Evolutionary conservation across 2,113 vertebrate species (phyloP), one percentile per base, ranked within the genome.

Genomic region (Corvus moneduloides): DNA sequence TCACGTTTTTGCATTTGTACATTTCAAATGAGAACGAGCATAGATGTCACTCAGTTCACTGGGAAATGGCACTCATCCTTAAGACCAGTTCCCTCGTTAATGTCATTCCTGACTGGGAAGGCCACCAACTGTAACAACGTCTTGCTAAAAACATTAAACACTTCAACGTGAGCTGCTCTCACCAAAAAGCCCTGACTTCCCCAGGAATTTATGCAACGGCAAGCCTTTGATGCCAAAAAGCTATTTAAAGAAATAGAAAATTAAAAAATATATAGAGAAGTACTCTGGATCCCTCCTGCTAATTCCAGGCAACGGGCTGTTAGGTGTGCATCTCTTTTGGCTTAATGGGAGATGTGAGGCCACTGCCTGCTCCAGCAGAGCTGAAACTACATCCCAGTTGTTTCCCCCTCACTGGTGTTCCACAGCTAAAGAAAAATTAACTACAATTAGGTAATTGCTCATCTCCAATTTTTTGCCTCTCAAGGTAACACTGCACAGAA

Each of bases 1-100:
- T 95, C 87, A 93, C 96, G 79, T 97, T 96, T 95, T 85, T 93
- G 80, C 90, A 91, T 92, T 95, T 92, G 84, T 90, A 92, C 67
- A 46, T 95, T 84, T 91, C 77, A 44, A 24, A 86, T 39, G 55
- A 85, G 61, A 63, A 16, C 27, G 51, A 76, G 82, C 32, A 39
- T 1, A 77, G 44, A 58, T 82, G 82, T 37, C 73, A 87, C 51
- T 87, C 58, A 43, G 15, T 46, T 84, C 58, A 20, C 59, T 66
- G 75, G 67, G 89, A 86, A 76, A 87, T 24, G 52, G 71, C 66
- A 91, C 8, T 17, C n/a, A 41, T 54, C 44, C 83, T 72, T 89
- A 63, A 67, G 54, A 63, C 32, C 73, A 55, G 46, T 69, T 93
- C 76, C 74, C 64, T 90, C 6, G 0, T 77, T 89, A 89, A 76